Evolutionary conservation across 2,113 vertebrate genomes (phyloP).

Genomic region (Ornithorhynchus anatinus): DNA sequence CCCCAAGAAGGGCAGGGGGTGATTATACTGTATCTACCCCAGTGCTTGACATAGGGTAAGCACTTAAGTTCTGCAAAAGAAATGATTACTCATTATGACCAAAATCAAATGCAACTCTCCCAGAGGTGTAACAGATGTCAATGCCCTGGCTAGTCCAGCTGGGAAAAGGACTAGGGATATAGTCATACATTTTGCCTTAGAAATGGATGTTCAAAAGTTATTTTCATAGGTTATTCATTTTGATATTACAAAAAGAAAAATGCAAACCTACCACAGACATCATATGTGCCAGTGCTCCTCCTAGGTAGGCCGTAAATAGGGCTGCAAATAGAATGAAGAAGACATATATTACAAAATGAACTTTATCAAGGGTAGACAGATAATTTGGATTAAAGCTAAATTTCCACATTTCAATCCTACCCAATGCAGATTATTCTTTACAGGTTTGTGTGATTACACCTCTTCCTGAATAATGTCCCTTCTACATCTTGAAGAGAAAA

Average conservation of each 20-base stretch:
- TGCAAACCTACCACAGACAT: conserved; percentile 82
- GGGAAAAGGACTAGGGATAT: not conserved
- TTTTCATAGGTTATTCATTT: not conserved
- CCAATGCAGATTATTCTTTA: not conserved
- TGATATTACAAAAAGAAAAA: not conserved
- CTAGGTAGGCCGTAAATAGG: conserved; percentile 86
- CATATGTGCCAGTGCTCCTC: conserved; percentile 77
- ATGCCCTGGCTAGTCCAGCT: not conserved
- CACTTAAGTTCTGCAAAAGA: not conserved
- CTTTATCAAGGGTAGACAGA: not conserved
- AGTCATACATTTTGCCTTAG: not conserved
- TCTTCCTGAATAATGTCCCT: not conserved
- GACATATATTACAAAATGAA: not conserved
- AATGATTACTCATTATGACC: not conserved
- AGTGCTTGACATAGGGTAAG: not conserved
- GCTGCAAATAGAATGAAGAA: conserved; percentile 54
- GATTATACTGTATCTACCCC: no score
- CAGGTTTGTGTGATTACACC: not conserved
- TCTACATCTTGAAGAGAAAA: no score
- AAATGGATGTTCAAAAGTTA: no score
- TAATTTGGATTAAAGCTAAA: not conserved
- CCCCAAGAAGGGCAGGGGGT: no score
- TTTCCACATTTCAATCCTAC: not conserved
- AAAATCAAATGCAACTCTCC: no score
- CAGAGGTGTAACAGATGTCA: no score